These are phyloP conservation scores for Typhlichthys subterraneus DNA, from an alignment of 2,797 vertebrate genomes.

Conservation along the genomic window DNA sequence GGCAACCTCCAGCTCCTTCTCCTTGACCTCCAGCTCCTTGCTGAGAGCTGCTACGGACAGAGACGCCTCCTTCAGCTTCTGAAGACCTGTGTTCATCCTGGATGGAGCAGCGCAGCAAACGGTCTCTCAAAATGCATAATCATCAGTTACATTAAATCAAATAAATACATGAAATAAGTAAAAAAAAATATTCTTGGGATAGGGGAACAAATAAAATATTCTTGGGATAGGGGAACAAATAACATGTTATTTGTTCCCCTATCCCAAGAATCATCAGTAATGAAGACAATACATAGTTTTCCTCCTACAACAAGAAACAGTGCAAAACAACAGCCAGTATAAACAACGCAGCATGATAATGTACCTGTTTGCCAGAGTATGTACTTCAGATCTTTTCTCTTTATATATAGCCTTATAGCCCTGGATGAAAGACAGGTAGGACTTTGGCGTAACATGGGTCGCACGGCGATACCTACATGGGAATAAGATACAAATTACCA, in stretches of 20 bases:
- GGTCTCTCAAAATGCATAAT: background rate
- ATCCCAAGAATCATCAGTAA: no score
- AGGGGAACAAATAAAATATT: no score
- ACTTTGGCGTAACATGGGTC: slow-evolving; percentile 94
- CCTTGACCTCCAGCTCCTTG: slow-evolving; percentile 90
- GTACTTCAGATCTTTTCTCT: slow-evolving; percentile 87
- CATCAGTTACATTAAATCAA: background rate
- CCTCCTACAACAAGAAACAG: no score
- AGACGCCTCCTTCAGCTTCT: slow-evolving; percentile 94
- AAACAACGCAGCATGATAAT: background rate
- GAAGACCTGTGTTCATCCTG: slow-evolving; percentile 93
- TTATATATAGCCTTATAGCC: slow-evolving; percentile 90
- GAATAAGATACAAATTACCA: background rate
- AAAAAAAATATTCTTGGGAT: no score
- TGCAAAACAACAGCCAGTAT: no score
- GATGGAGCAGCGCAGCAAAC: slow-evolving; percentile 9
- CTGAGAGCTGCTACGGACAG: slow-evolving; percentile 89
- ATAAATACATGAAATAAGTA: no score
- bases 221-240: no score
- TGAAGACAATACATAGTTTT: no score
- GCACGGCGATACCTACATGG: slow-evolving; percentile 85
- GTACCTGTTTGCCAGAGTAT: slow-evolving; percentile 88
- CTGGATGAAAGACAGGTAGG: slow-evolving; percentile 96
- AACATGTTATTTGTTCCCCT: no score
- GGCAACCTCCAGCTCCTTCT: slow-evolving; percentile 91